Evolutionary conservation across 1,140 invertebrate genomes (phyloP).

Genomic region (Drosophila arizonae): DNA sequence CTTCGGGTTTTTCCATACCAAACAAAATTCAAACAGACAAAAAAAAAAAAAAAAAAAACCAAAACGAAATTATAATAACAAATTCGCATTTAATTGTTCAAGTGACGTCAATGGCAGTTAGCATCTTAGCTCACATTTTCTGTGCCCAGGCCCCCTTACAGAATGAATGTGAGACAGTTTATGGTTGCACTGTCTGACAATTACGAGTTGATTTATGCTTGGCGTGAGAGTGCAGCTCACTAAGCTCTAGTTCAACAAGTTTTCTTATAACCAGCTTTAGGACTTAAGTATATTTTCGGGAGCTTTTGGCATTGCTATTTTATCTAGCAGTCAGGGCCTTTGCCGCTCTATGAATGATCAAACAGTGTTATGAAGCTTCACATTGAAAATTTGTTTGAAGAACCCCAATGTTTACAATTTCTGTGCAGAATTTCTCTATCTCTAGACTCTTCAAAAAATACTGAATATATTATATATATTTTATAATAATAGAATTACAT

Average conservation of each 20-base stretch:
- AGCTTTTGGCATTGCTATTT: constrained; percentile 32
- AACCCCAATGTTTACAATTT: constrained; percentile 15
- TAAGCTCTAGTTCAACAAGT: constrained; percentile 55
- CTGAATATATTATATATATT: neutral
- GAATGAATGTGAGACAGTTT: constrained; percentile 46
- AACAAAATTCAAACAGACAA: neutral
- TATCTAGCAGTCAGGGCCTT: constrained; percentile 26
- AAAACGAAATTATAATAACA: neutral
- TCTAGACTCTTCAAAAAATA: neutral
- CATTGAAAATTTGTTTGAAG: neutral
- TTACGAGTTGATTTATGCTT: constrained; percentile 62
- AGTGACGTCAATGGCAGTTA: constrained; percentile 64
- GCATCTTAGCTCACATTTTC: constrained; percentile 24
- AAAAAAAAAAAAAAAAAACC: too few relatives aligned
- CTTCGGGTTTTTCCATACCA: constrained; percentile 63
- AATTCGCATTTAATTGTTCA: constrained; percentile 67
- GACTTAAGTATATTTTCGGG: constrained; percentile 19
- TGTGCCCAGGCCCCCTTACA: constrained; percentile 58
- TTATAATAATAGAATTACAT: neutral
- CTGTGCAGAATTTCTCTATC: neutral
- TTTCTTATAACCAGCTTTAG: constrained; percentile 52
- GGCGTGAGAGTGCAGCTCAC: constrained; percentile 61
- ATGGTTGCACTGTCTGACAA: constrained; percentile 43
- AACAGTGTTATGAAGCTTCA: constrained; percentile 3
- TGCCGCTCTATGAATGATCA: neutral